phyloP scores from a whole-genome alignment of 2,113 vertebrate genomes.

The Sminthopsis crassicaudata region DNA sequence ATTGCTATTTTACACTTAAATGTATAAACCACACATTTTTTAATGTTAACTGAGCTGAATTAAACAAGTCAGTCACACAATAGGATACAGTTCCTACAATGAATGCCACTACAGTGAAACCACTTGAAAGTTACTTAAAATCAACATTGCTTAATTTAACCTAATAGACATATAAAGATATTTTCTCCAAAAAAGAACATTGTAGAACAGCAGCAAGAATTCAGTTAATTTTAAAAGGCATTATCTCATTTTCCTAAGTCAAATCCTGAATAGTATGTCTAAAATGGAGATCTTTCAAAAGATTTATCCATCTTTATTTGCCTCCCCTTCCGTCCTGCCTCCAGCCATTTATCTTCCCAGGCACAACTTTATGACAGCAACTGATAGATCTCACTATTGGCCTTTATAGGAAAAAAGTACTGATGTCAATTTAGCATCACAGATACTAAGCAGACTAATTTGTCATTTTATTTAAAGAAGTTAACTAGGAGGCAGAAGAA shows the following conservation, averaged over 20 bases:
- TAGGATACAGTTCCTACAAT: background rate
- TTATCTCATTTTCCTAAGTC: background rate
- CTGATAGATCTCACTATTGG: background rate
- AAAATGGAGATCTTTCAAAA: background rate
- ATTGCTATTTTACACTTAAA: background rate
- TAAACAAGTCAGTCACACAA: background rate
- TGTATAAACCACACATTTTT: background rate
- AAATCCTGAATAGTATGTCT: background rate
- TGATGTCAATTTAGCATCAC: background rate
- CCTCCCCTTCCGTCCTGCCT: background rate
- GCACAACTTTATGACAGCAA: background rate
- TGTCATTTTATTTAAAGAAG: background rate
- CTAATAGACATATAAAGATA: background rate
- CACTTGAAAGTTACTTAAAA: background rate
- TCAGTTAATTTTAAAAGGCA: background rate
- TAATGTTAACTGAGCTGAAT: background rate
- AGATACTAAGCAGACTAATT: background rate
- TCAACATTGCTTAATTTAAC: background rate
- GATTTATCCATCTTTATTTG: background rate
- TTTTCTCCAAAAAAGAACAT: background rate
- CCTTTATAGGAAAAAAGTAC: background rate
- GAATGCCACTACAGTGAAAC: background rate
- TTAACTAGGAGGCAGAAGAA: background rate
- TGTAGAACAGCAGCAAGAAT: background rate
- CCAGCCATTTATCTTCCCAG: background rate